Base-by-base conservation (phyloP, 2,797 vertebrate genomes). In the Muscicapa striata region DNA sequence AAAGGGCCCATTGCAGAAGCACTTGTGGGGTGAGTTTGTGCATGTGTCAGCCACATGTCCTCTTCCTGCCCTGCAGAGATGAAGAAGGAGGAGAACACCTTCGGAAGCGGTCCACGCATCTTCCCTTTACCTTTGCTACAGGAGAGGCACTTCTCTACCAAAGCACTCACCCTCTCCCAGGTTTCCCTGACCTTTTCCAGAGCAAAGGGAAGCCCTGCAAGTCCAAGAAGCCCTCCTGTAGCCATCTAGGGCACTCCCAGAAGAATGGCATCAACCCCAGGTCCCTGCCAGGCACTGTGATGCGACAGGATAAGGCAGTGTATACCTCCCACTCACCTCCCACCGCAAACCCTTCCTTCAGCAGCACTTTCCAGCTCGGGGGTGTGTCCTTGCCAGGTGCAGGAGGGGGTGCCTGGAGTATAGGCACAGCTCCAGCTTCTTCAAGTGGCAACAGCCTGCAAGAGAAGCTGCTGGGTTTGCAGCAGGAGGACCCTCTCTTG, bases 61-160 rank as follows among this genome's bases (percentile, higher is more conserved):
- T 83, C 59, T 88, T 61, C 62, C 5, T 55, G 29, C 48, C 68
- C 49, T 61, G 57, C 94, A 99, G 98, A 83, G 98, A 98, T 75
- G 98, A 98, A 94, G 98, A 98, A 89, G 98, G 98, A 83, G 98
- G 98, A 43, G 98, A 98, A 66, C 98, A 98, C 80, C 86, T 98
- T 93, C 95, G 46, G 41, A 98, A 98, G 80, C 98, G 98, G 20
- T 98, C 98, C 66, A 84, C 98, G 97, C 98, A 98, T 82, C 98
- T 98, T 45, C 98, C 98, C 18, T 98, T 99, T 51, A 98, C 98
- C 58, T 98, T 98, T n/a, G 97, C 98, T 21, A 98, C 98, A 6
- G 98, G 98, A 30, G 98, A 98, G 74, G 98, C 98, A 0, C 96
- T 98, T 76, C 97, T 98, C 18, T 98, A 98, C 96, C 98, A 98